Base-by-base conservation (phyloP, 1,140 invertebrate species). In the Calliphora vicina region DNA sequence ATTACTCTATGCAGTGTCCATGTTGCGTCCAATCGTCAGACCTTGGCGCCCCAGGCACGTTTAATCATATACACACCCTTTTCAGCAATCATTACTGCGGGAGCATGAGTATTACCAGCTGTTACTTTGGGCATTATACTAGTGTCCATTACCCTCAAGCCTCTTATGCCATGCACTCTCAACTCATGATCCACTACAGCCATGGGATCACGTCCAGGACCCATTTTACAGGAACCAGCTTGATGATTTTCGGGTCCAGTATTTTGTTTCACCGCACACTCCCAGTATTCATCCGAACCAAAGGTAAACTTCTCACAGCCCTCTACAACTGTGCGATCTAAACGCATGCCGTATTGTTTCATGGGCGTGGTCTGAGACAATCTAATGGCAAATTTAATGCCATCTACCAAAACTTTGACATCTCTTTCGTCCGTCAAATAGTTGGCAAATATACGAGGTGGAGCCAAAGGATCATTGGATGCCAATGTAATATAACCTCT, bases 201-300 rank as follows among this genome's bases (percentile, higher is more conserved):
- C 67, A 91, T 86, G 3, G 91, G 88, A 87, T 94, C 93, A 9
- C 86, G 85, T 0, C 80, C n/a, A 1, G 91, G 91, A 12, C 94
- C 94, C 94, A 94, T 94, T 90, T 93, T 94, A 84, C 93, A 93
- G 1, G 94, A 94, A 76, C 93, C 96, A 0, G 95, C 95, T 89
- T 97, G 96, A 91, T 97, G 96, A 87, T 97, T 97, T 90, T 97
- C 95, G 0, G 95, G 94, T 0, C 94, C 94, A 0, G 96, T 97
- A 29, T 94, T 93, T 85, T 94, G 93, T 78, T 94, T 91, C 1
- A 96, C 92, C 0, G 96, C 95, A 85, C 96, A 97, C 87, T 94
- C 93, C 95, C 96, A 96, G 88, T 96, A 97, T 0, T 93, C 93
- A 87, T 97, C 95, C 81, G 93, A 94, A 0, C 94, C 95, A 76